Evolutionary conservation across 2,888 invertebrate species (phyloP), one percentile per base, ranked within the genome.

Genomic region (Heteromyza rotundicornis): DNA sequence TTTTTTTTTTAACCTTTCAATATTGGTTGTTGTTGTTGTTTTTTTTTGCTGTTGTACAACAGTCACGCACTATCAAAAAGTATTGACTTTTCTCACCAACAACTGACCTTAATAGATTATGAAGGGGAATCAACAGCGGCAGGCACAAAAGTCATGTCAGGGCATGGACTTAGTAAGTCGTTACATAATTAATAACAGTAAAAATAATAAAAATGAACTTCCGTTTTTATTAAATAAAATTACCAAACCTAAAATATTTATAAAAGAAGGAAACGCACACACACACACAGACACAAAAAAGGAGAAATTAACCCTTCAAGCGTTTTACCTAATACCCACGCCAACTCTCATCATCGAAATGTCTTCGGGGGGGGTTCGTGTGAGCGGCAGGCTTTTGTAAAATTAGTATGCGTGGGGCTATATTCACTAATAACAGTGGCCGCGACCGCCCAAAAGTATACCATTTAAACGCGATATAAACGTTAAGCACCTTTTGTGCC

Each of bases 401-500:
- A 40, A 40, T 40, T 40, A 40, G 40, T 19, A 47, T 47, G n/a
- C n/a, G 47, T 19, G 47, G 2, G 47, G 47, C 20, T 47, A 47
- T 47, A 19, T 19, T 17, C 47, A 20, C 47, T 47, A 47, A 47
- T 47, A 47, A 47, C 47, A 47, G 27, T 27, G 14, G 40, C 40
- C 40, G 47, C 20, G 19, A 40, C 40, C 27, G 32, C 56, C 47
- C n/a, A 56, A 56, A 47, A 47, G 27, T 56, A 56, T 47, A 32
- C 56, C 27, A 40, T 47, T 56, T 47, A 53, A 56, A 56, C 27
- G 56, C 56, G 47, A 56, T 56, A 56, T 27, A 27, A 44, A 19
- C 27, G 47, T 47, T 56, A 47, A 47, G 32, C 56, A 19, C 47
- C 19, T 47, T 47, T 19, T 47, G 14, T 40, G 40, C 40, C 16